These are phyloP conservation scores for Phortica magna DNA, from an alignment of 2,888 invertebrate species.

Conservation along the genomic window DNA sequence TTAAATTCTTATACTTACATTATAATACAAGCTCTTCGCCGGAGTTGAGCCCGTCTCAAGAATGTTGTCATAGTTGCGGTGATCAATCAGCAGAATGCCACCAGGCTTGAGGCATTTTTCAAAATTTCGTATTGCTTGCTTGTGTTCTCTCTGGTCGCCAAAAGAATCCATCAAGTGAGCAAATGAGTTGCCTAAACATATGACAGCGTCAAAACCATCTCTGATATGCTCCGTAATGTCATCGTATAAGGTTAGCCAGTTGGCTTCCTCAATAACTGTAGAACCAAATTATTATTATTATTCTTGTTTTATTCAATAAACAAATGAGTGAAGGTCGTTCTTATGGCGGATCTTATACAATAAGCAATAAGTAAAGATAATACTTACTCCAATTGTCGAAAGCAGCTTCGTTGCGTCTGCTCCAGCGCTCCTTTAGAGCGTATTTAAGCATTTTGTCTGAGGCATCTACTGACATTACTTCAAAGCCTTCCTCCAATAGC, in stretches of 20 bases:
- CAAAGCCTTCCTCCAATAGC: conserved; percentile 91
- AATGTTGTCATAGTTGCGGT: conserved; percentile 92
- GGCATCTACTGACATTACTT: conserved; percentile 91
- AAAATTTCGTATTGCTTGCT: conserved; percentile 88
- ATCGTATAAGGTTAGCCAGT: conserved; percentile 89
- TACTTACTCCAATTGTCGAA: conserved; percentile 92
- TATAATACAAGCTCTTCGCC: conserved; percentile 91
- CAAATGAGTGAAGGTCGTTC: not conserved
- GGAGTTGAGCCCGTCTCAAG: conserved; percentile 88
- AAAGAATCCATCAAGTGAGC: conserved; percentile 90
- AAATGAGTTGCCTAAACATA: conserved; percentile 94
- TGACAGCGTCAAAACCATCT: conserved; percentile 90
- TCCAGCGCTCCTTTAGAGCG: conserved; percentile 91
- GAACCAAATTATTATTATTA: not conserved
- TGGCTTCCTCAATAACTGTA: conserved; percentile 93
- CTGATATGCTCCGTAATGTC: conserved; percentile 83
- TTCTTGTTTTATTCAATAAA: not conserved
- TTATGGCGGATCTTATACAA: not conserved
- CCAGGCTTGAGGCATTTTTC: conserved; percentile 90
- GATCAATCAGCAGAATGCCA: conserved; percentile 90
- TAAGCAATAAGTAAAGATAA: not conserved
- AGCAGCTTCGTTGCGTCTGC: conserved; percentile 85
- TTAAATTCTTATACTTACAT: conserved; percentile 81
- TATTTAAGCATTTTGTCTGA: conserved; percentile 96
- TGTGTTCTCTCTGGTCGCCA: conserved; percentile 89